Conservation (phyloP, 2,113 vertebrate species). For the Penelope pileata region DNA sequence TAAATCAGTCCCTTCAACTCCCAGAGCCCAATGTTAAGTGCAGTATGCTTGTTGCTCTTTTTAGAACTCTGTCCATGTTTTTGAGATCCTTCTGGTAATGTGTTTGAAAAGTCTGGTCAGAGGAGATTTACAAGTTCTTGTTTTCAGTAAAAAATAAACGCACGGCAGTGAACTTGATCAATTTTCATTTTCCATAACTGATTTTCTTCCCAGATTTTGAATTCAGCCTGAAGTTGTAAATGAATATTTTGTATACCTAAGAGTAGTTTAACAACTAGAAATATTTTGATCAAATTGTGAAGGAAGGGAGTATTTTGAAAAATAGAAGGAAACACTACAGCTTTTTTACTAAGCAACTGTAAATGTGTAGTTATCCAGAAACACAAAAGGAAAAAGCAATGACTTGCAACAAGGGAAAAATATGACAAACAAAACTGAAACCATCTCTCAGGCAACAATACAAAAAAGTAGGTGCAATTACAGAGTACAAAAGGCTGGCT, state of each 20-base stretch:
- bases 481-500: not conserved
- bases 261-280: not conserved
- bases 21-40: constrained; percentile 24
- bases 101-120: not conserved
- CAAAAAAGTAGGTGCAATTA: not conserved
- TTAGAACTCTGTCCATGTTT: constrained; percentile 24
- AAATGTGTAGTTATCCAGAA: not conserved
- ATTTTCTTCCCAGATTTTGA: not conserved
- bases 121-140: not conserved
- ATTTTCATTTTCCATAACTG: not conserved
- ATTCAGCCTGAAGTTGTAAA: not conserved
- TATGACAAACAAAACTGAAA: not conserved
- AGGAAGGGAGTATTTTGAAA: not conserved
- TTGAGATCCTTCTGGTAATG: constrained; percentile 16
- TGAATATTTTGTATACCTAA: not conserved
- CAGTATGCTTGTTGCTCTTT: constrained; percentile 20
- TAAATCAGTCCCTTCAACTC: constrained; percentile 57
- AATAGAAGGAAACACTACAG: not conserved
- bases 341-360: not conserved
- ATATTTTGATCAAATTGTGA: not conserved
- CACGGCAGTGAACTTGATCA: not conserved
- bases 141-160: not conserved
- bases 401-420: not conserved
- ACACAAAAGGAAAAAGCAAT: not conserved
- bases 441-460: not conserved